Evolutionary conservation across 2,797 vertebrate species (phyloP).

Genomic region (Mycteria americana): DNA sequence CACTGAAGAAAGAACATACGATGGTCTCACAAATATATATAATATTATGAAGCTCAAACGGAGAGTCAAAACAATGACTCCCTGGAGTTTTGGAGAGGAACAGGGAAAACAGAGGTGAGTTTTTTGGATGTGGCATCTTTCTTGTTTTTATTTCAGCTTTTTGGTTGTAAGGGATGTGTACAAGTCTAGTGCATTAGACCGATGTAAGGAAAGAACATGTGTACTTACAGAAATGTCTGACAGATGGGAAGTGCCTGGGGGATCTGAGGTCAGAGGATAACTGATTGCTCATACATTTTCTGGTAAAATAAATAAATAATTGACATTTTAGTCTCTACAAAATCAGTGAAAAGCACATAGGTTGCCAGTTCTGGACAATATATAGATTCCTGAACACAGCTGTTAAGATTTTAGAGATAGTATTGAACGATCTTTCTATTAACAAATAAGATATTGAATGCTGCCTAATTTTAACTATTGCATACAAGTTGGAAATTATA

Average conservation of each 20-base stretch:
- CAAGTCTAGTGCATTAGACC: background rate
- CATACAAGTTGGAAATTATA: background rate
- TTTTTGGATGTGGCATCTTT: background rate
- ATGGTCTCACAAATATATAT: background rate
- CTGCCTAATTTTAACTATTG: background rate
- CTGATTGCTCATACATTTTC: conserved; percentile 20
- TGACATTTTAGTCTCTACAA: background rate
- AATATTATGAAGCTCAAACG: background rate
- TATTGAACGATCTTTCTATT: background rate
- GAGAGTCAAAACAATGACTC: background rate
- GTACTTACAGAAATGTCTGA: conserved; percentile 46
- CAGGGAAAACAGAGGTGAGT: background rate
- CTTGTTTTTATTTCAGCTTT: background rate
- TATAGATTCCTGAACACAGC: background rate
- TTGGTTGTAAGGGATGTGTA: background rate
- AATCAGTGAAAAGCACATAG: background rate
- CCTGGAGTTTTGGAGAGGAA: background rate
- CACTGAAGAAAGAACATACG: background rate
- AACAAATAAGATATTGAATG: background rate
- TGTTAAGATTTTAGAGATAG: background rate
- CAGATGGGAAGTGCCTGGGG: conserved; percentile 5
- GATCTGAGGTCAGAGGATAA: conserved; percentile 50
- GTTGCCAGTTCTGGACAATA: background rate
- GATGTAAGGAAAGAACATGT: background rate
- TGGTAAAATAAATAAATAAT: conserved; percentile 48